Evolutionary conservation across 2,113 vertebrate species (phyloP), one percentile per base, ranked within the genome.

Genomic region (Callocephalon fimbriatum): DNA sequence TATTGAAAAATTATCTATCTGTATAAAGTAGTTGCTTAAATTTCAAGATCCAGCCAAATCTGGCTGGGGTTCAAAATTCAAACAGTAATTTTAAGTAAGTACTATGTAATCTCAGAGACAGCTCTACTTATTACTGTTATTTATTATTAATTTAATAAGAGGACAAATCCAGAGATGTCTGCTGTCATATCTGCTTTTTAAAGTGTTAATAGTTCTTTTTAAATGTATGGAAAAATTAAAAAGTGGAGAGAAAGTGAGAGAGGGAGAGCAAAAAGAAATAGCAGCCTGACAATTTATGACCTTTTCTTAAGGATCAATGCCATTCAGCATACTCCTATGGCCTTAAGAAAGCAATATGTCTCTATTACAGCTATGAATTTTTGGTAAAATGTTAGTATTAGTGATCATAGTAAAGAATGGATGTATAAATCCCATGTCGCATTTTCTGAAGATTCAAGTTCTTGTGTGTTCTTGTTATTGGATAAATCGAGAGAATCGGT

Each of bases 1-100:
- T 86, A 76, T 4, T 92, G 66, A 93, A 94, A 93, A 95, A 79
- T 72, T 87, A 67, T 12, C 48, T 84, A 12, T 53, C 66, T 56
- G 6, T 42, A 44, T 38, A 51, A 12, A 66, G 25, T 15, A 58
- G 32, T 65, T 90, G n/a, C 44, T 88, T 88, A 61, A 58, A 85
- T 86, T 79, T 87, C 31, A 91, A 81, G 40, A 82, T 79, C 27
- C 50, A 95, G 44, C 16, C 48, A 85, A 53, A 88, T 32, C 63
- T 94, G 78, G n/a, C 82, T 54, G 44, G 37, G 9, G 14, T 88
- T 94, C 88, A 95, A 83, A 90, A 93, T 86, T 93, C 25, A 70
- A 86, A 88, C 40, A 59, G 9, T 93, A 85, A 65, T 68, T 92
- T 8, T 72, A 85, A 59, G 40, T 83, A 87, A 26, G 51, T 83